Evolutionary conservation across 2,888 invertebrate species (phyloP).

Genomic region (Tenthredo scrophulariae): DNA sequence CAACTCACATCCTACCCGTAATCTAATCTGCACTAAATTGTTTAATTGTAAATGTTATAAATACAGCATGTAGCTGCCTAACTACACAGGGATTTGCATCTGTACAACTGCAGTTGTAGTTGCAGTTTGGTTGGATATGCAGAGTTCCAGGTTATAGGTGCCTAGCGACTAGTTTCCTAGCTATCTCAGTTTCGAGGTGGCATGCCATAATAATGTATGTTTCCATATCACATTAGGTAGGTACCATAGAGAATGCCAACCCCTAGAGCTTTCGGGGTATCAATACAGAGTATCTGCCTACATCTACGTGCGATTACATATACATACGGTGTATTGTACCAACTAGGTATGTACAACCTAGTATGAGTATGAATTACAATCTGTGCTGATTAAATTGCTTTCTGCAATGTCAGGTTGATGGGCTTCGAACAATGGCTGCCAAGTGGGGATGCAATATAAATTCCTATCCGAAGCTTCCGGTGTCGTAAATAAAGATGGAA

Average conservation of each 20-base stretch:
- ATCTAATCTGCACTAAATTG: neutral
- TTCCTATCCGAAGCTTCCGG: neutral
- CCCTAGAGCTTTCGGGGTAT: constrained; percentile 26
- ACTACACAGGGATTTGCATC: neutral
- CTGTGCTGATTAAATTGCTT: constrained; percentile 37
- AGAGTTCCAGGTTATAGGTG: constrained; percentile 32
- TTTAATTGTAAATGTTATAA: neutral
- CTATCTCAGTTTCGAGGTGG: constrained; percentile 46
- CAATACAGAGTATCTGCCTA: neutral
- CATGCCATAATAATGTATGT: constrained; percentile 40
- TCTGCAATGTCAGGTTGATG: neutral
- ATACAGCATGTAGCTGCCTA: neutral
- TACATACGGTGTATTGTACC: neutral
- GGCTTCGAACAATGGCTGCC: neutral
- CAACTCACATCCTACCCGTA: neutral
- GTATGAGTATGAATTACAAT: neutral
- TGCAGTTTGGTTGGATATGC: constrained; percentile 26
- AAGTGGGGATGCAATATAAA: neutral
- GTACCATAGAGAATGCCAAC: constrained; percentile 12
- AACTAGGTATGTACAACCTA: neutral
- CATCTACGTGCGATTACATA: neutral
- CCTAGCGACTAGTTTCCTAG: constrained; percentile 41
- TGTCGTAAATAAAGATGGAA: neutral
- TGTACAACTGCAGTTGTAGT: constrained; percentile 28
- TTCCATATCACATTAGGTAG: constrained; percentile 31